phyloP scores from a whole-genome alignment of 2,113 vertebrate species.

The Hyperoodon ampullatus region DNA sequence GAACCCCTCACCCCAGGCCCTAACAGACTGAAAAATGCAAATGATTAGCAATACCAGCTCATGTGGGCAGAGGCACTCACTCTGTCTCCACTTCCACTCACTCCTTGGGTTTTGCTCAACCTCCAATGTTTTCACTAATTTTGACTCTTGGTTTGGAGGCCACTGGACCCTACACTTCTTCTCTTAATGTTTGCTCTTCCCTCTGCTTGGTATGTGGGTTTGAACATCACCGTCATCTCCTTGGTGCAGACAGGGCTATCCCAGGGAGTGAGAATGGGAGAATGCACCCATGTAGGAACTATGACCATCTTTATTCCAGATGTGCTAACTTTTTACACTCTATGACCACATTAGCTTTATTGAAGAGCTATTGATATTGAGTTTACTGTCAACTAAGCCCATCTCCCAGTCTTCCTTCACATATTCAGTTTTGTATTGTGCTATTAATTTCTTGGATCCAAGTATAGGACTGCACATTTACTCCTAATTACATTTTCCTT shows the following conservation, averaged over 20 bases:
- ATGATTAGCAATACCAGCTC: too few relatives aligned
- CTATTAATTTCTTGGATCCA: neutral
- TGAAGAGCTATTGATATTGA: neutral
- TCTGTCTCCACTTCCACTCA: too few relatives aligned
- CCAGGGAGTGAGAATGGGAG: neutral
- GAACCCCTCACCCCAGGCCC: neutral
- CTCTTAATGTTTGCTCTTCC: neutral
- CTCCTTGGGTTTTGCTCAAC: neutral
- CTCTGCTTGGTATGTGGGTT: neutral
- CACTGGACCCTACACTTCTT: neutral
- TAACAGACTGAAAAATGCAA: neutral
- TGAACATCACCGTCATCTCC: neutral
- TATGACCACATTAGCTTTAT: neutral
- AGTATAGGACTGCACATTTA: too few relatives aligned
- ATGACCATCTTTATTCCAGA: neutral
- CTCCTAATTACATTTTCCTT: neutral
- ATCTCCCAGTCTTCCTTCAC: neutral
- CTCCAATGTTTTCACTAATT: neutral
- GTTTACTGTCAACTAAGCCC: neutral
- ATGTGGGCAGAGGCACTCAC: fast-evolving
- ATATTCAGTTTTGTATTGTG: neutral
- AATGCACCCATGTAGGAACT: neutral
- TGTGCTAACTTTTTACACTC: neutral
- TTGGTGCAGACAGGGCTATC: neutral
- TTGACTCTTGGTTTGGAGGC: neutral